Conservation (phyloP, 2,113 vertebrate genomes). For the Scytalopus superciliaris region DNA sequence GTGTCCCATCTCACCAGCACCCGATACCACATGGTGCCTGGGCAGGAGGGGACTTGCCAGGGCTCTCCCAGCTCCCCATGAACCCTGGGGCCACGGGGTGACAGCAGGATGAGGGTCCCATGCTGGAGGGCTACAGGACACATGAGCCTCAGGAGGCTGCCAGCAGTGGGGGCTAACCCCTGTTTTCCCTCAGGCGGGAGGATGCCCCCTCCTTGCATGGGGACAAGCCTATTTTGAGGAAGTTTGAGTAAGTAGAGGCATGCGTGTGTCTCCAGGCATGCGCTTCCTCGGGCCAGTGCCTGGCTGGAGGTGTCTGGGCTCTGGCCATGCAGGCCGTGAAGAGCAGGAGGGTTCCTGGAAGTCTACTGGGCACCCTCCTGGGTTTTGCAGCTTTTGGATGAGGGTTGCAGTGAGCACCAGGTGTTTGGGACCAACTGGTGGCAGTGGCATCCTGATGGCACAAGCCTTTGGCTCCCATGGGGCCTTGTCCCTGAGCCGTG, state of each 20-base stretch:
- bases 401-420: not conserved
- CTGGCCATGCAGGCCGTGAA: fast-evolving
- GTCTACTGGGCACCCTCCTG: not conserved
- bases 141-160: not conserved
- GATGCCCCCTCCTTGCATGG: conserved; percentile 73
- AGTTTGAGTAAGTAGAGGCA: conserved; percentile 89
- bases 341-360: not conserved
- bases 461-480: fast-evolving
- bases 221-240: conserved; percentile 88
- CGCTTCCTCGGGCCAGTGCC: not conserved
- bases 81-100: not conserved
- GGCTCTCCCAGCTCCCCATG: not conserved
- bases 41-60: not conserved
- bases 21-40: fast-evolving
- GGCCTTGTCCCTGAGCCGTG: fast-evolving
- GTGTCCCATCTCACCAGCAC: not conserved
- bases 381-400: not conserved
- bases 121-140: not conserved
- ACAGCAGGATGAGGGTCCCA: not conserved
- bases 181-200: conserved; percentile 80
- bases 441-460: not conserved
- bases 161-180: conserved; percentile 1
- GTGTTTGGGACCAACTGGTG: not conserved
- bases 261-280: conserved; percentile 37
- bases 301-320: not conserved